Evolutionary conservation across 2,888 invertebrate species (phyloP).

Genomic region (Mystacides longicornis): DNA sequence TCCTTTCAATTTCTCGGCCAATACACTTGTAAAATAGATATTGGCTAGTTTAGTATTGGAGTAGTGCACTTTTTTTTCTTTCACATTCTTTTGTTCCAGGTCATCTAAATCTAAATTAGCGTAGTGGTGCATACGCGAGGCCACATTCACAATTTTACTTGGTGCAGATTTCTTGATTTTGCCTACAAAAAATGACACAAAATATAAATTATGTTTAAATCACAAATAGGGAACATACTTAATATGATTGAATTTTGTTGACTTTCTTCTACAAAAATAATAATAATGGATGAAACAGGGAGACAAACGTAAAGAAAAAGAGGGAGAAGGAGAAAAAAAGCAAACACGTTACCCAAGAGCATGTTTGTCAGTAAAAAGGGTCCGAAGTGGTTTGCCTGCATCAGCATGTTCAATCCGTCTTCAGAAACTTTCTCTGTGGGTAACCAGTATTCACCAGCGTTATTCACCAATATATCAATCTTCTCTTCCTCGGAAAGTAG

Average conservation of each 20-base stretch:
- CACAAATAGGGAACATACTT: too few relatives aligned
- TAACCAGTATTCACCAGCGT: constrained; percentile 50
- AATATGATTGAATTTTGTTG: too few relatives aligned
- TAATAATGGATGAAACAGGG: too few relatives aligned
- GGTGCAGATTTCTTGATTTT: constrained; percentile 39
- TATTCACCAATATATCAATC: constrained; percentile 54
- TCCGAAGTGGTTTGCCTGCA: constrained; percentile 66
- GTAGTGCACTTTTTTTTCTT: constrained; percentile 15
- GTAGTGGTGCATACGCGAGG: constrained; percentile 50
- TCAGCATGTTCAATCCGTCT: constrained; percentile 60
- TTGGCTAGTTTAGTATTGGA: constrained; percentile 12
- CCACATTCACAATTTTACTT: constrained; percentile 58
- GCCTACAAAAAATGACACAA: too few relatives aligned
- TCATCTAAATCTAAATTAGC: constrained; percentile 39
- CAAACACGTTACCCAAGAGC: constrained; percentile 43
- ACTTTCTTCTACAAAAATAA: too few relatives aligned
- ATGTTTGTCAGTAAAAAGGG: constrained; percentile 65
- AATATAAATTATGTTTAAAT: too few relatives aligned
- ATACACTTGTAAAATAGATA: constrained; percentile 8
- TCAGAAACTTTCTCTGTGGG: constrained; percentile 44
- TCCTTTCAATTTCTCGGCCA: constrained; percentile 13
- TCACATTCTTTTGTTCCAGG: constrained; percentile 43
- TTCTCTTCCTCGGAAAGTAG: constrained; percentile 44
- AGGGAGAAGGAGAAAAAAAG: background rate
- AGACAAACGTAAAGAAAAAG: too few relatives aligned